phyloP scores from a whole-genome alignment of 2,888 invertebrate species.

The Eucriotettix oculatus region DNA sequence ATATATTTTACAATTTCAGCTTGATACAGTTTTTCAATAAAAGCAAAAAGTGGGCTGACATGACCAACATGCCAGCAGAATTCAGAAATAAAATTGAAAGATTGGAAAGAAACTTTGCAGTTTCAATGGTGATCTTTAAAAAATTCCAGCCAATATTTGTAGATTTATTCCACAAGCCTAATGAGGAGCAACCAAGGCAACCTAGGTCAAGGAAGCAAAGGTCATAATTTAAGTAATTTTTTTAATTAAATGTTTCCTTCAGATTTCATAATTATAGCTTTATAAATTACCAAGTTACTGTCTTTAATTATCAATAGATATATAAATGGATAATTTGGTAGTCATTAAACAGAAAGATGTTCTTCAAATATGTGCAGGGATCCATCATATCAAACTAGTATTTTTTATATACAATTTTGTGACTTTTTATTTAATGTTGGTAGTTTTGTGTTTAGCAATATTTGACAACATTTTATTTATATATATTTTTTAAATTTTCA shows the following conservation, averaged over 20 bases:
- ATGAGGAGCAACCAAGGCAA: constrained; percentile 35
- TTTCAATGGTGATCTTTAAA: constrained; percentile 84
- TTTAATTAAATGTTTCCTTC: no score
- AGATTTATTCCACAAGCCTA: constrained; percentile 64
- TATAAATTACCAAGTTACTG: no score
- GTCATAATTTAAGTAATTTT: constrained; percentile 22
- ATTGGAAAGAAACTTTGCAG: constrained; percentile 79
- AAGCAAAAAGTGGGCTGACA: constrained; percentile 88
- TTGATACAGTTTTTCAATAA: constrained; percentile 87
- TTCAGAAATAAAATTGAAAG: constrained; percentile 69
- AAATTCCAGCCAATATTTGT: constrained; percentile 79
- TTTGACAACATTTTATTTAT: background rate
- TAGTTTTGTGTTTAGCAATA: constrained; percentile 1
- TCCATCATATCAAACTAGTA: no score
- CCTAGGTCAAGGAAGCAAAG: constrained; percentile 42
- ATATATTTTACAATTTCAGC: constrained; percentile 31
- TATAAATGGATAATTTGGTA: no score
- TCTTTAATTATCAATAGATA: no score
- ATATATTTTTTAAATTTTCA: constrained; percentile 21
- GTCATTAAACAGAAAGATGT: no score
- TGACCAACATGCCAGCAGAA: constrained; percentile 73
- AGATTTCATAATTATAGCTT: no score
- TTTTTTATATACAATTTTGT: background rate
- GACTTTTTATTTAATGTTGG: background rate
- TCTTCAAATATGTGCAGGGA: no score